phyloP scores from a whole-genome alignment of 2,113 vertebrate species.

The Lagopus muta region DNA sequence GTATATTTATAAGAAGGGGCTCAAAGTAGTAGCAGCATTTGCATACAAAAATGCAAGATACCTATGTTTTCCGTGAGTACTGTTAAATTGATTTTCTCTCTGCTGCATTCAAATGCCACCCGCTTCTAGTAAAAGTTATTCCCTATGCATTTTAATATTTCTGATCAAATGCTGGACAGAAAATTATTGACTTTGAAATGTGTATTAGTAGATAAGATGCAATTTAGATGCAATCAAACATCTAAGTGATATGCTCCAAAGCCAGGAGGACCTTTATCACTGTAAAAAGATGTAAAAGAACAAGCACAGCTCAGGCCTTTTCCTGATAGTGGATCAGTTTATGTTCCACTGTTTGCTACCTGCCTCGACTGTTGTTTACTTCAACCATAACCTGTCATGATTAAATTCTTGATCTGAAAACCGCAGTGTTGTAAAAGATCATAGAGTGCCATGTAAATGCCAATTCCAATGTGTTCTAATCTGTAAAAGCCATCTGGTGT shows the following conservation, averaged over 20 bases:
- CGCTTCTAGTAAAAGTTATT: neutral
- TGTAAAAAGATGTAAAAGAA: neutral
- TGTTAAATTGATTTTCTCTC: neutral
- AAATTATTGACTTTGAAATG: neutral
- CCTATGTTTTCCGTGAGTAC: neutral
- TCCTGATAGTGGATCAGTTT: neutral
- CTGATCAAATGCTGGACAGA: neutral
- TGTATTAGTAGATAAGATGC: neutral
- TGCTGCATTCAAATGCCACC: neutral
- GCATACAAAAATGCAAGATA: slow-evolving; percentile 8
- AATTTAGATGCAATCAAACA: neutral
- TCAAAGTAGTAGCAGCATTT: neutral
- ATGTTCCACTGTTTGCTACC: neutral
- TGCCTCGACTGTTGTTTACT: neutral
- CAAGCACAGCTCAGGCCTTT: fast-evolving
- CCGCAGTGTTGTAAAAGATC: neutral
- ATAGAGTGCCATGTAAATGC: fast-evolving
- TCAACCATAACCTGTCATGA: neutral
- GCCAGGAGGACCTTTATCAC: neutral
- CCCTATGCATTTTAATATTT: neutral
- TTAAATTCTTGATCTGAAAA: neutral
- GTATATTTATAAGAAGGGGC: slow-evolving; percentile 18
- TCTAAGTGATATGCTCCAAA: neutral
- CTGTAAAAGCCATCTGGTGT: neutral
- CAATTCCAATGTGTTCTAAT: neutral